Conservation (phyloP, 2,113 vertebrate species). For the Trichomycterus rosablanca region DNA sequence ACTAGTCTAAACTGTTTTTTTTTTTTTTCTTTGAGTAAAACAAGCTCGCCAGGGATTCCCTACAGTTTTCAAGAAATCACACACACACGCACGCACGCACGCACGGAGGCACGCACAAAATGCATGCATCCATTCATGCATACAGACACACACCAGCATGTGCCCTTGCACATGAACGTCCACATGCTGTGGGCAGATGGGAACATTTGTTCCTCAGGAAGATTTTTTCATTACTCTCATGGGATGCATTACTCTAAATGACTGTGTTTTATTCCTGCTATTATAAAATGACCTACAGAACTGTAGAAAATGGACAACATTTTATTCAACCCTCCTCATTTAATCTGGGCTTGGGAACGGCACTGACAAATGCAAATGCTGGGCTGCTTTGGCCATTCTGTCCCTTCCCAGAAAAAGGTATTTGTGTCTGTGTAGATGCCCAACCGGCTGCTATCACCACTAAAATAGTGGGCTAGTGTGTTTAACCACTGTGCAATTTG, state of each 20-base stretch:
- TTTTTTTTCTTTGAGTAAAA: constrained; percentile 23
- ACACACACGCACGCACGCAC: background rate
- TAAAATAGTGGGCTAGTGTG: no score
- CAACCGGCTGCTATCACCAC: no score
- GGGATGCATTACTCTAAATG: constrained; percentile 39
- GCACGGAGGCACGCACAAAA: no score
- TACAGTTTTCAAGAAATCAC: constrained; percentile 19
- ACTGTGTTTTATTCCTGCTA: constrained; percentile 45
- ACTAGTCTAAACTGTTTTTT: constrained; percentile 22
- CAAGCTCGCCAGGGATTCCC: constrained; percentile 12
- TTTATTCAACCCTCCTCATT: no score
- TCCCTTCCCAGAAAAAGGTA: no score
- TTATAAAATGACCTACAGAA: constrained; percentile 21
- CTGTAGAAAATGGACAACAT: background rate
- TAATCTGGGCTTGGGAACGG: no score
- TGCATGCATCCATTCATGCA: constrained; percentile 11
- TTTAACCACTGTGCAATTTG: no score
- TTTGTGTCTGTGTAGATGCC: no score
- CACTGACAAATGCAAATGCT: no score
- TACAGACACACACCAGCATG: constrained; percentile 3
- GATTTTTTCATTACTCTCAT: constrained; percentile 53
- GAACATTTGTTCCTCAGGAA: constrained; percentile 45
- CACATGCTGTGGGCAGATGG: background rate
- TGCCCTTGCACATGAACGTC: background rate
- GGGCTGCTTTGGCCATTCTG: no score